Evolutionary conservation across 1,140 invertebrate species (phyloP), one percentile per base, ranked within the genome.

Genomic region (Ephestia elutella): DNA sequence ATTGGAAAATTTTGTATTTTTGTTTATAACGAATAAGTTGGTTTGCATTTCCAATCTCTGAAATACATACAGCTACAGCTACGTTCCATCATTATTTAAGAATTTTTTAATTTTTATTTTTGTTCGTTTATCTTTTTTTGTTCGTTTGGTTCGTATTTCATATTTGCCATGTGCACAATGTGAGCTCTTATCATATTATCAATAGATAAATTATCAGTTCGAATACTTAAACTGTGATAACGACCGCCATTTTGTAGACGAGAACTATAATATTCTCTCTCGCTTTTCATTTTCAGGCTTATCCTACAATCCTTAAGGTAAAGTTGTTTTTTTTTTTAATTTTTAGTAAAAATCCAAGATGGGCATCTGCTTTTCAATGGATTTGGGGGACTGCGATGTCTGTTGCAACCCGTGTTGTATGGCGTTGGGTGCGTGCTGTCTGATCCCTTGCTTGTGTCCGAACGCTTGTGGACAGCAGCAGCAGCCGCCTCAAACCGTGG

Each of bases 301-400:
- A 17, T 32, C n/a, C 25, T 44, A 32, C n/a, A n/a, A n/a, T n/a
- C 30, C 30, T 32, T 32, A 32, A 32, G 30, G 30, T 44, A 44
- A n/a, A 44, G 38, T 17, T 44, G 13, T 44, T 17, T 25, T 3
- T 25, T 25, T 25, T 25, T 44, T 44, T 15, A 32, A 32, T 15
- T 82, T 83, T 74, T 83, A 80, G 78, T 78, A 64, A 61, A 75
- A 68, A 70, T 66, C 50, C 28, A 73, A 60, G 49, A 84, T 87
- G 84, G 84, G 84, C 60, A 30, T 87, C 55, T 87, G 85, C 59
- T 65, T 87, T 3, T 87, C 85, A n/a, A 71, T 87, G 57, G 85
- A 87, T 57, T 83, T 80, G 63, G 85, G 85, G 8, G 81, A 86
- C 48, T 83, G 80, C 66, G 80, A 78, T 21, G 49, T 73, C 11